Percentiles rank a stretch among this genome's conserved stretches.
These are phyloP conservation scores for Chlorops oryzae DNA, from an alignment of 1,140 invertebrate genomes.

Conservation along the genomic window DNA sequence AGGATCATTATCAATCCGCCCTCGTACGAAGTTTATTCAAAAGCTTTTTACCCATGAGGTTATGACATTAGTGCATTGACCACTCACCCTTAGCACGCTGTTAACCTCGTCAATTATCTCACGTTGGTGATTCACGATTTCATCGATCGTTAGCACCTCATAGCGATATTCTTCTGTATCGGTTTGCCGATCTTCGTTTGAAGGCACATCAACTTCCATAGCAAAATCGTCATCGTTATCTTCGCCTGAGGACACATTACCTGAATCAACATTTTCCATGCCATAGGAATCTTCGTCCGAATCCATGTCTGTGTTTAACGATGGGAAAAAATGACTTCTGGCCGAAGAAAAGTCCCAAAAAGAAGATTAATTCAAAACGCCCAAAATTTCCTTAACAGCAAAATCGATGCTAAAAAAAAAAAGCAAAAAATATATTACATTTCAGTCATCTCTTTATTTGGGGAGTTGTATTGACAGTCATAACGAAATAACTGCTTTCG, in stretches of 20 bases:
- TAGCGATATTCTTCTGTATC: slow-evolving; percentile 88
- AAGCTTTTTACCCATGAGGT: background rate
- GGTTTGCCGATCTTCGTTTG: slow-evolving; percentile 59
- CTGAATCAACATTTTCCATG: slow-evolving; percentile 80
- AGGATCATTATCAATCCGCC: too few species aligned
- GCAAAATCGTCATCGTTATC: slow-evolving; percentile 79
- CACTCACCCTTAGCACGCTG: slow-evolving; percentile 71
- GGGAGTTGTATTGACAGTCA: too few species aligned
- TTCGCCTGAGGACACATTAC: slow-evolving; percentile 85
- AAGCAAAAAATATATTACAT: too few species aligned
- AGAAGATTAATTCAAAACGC: too few species aligned
- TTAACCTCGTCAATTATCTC: slow-evolving; percentile 95
- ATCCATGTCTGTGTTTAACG: too few species aligned
- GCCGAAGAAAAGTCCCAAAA: too few species aligned
- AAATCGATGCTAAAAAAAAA: too few species aligned
- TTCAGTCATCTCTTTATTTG: too few species aligned
- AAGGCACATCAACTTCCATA: slow-evolving; percentile 79
- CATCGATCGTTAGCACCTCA: slow-evolving; percentile 89
- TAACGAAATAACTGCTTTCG: too few species aligned
- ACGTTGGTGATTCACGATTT: slow-evolving; percentile 95
- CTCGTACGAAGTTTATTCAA: too few species aligned
- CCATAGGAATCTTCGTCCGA: slow-evolving; percentile 80
- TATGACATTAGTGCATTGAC: background rate
- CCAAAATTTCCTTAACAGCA: too few species aligned
- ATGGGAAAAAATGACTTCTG: too few species aligned